These are phyloP conservation scores for Schrankia costaestrigalis DNA, from an alignment of 2,888 invertebrate genomes.

Conservation along the genomic window DNA sequence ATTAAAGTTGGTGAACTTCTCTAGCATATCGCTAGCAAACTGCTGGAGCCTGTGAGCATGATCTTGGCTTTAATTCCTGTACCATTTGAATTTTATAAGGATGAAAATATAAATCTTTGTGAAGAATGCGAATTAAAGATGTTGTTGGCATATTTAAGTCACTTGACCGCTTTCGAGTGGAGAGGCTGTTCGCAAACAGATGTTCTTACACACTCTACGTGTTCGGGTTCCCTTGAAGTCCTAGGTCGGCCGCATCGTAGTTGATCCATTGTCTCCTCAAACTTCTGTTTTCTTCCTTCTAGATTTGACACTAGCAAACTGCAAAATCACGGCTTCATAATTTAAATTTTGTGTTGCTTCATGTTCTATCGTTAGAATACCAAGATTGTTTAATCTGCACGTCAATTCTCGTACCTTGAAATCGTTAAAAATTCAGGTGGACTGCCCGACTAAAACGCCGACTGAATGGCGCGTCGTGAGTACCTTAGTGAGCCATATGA, in stretches of 20 bases:
- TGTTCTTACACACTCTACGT: neutral
- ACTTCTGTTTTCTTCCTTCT: too few species aligned
- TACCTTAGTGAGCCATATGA: too few species aligned
- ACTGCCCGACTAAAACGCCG: too few species aligned
- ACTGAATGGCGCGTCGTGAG: too few species aligned
- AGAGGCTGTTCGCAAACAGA: conserved; percentile 5
- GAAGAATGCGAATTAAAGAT: conserved; percentile 2
- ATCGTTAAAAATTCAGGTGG: too few species aligned
- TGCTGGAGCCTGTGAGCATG: neutral
- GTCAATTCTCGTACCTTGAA: too few species aligned
- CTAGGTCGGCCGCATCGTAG: neutral
- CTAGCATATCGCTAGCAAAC: conserved; percentile 2
- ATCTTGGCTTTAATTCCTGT: conserved; percentile 2
- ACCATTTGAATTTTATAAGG: conserved; percentile 3
- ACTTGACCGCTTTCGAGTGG: conserved; percentile 4
- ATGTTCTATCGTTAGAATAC: too few species aligned
- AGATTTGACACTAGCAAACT: too few species aligned
- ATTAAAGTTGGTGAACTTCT: neutral
- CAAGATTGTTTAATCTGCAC: too few species aligned
- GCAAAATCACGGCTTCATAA: too few species aligned
- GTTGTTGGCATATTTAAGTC: neutral
- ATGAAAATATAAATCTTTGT: conserved; percentile 2
- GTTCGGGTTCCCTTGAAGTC: neutral
- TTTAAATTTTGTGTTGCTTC: too few species aligned
- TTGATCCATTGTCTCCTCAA: conserved; percentile 1